Percentiles rank a stretch among this genome's conserved stretches.
These are phyloP conservation scores for Lucifuga dentata DNA, from an alignment of 2,113 vertebrate species.

Conservation along the genomic window DNA sequence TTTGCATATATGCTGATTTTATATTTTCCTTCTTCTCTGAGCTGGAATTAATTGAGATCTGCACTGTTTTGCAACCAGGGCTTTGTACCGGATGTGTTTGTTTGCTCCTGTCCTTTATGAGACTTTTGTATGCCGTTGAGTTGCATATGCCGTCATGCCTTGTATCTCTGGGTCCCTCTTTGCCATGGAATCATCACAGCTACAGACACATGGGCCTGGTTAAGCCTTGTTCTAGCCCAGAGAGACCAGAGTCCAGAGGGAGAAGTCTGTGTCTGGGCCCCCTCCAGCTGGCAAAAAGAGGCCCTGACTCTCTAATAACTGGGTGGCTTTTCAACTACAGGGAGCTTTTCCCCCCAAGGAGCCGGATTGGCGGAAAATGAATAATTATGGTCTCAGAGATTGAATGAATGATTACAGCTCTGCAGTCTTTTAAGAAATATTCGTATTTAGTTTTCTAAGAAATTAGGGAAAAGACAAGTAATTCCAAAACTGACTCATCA, in stretches of 20 bases:
- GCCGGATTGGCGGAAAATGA: constrained; percentile 80
- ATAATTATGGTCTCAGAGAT: constrained; percentile 80
- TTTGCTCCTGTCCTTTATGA: constrained; percentile 17
- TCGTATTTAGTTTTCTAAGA: constrained; percentile 67
- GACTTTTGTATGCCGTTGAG: constrained; percentile 23
- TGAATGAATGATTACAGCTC: constrained; percentile 79
- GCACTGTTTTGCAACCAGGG: background rate
- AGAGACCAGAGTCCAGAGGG: constrained; percentile 50
- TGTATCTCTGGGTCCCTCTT: constrained; percentile 20
- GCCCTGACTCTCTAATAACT: constrained; percentile 77
- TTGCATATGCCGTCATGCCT: constrained; percentile 12
- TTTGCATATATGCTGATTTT: constrained; percentile 11
- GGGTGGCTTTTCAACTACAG: constrained; percentile 79
- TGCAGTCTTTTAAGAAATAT: constrained; percentile 75
- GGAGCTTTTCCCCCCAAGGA: constrained; percentile 70
- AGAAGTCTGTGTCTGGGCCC: constrained; percentile 70
- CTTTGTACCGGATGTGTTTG: constrained; percentile 5
- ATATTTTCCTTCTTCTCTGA: constrained; percentile 16
- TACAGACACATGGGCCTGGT: constrained; percentile 45
- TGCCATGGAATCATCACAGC: constrained; percentile 20
- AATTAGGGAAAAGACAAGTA: constrained; percentile 57
- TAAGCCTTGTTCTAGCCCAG: constrained; percentile 43
- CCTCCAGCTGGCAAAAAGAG: constrained; percentile 76
- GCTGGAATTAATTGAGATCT: constrained; percentile 15
- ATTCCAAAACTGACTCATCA: constrained; percentile 50